Conservation (phyloP, 2,113 vertebrate genomes). For the Oryzias celebensis region DNA sequence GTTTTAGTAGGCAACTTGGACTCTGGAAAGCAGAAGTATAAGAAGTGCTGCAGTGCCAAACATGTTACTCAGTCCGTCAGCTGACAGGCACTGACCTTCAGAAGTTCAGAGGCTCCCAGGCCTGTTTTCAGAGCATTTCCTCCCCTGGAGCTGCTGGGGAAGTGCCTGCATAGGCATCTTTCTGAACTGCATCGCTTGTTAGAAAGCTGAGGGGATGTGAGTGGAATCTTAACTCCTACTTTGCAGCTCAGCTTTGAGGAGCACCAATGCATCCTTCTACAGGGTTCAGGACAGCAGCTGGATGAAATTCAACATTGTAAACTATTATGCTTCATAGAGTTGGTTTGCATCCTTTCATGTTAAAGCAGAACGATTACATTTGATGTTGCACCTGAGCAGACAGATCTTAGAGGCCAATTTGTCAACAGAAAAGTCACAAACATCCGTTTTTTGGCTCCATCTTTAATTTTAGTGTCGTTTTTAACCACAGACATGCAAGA, state of each 20-base stretch:
- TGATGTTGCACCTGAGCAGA: no score
- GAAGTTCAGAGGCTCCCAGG: neutral
- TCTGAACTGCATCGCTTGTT: neutral
- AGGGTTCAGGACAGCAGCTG: neutral
- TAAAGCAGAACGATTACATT: no score
- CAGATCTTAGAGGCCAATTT: no score
- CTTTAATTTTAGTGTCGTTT: no score
- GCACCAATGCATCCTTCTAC: neutral
- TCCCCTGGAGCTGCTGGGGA: neutral
- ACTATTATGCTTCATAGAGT: no score
- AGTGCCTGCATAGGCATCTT: conserved; percentile 2
- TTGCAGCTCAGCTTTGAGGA: neutral
- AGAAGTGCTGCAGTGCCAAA: neutral
- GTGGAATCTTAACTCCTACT: conserved; percentile 7
- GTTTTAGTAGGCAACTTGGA: no score
- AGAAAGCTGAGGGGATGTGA: neutral
- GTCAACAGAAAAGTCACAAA: no score
- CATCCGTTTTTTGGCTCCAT: no score
- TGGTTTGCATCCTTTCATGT: no score
- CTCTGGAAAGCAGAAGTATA: neutral
- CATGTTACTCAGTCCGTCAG: neutral
- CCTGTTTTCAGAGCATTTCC: neutral
- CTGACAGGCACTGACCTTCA: neutral
- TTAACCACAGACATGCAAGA: no score
- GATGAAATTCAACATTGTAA: no score